These are phyloP conservation scores for Silvanus unidentatus DNA, from an alignment of 2,888 invertebrate genomes.

Conservation along the genomic window DNA sequence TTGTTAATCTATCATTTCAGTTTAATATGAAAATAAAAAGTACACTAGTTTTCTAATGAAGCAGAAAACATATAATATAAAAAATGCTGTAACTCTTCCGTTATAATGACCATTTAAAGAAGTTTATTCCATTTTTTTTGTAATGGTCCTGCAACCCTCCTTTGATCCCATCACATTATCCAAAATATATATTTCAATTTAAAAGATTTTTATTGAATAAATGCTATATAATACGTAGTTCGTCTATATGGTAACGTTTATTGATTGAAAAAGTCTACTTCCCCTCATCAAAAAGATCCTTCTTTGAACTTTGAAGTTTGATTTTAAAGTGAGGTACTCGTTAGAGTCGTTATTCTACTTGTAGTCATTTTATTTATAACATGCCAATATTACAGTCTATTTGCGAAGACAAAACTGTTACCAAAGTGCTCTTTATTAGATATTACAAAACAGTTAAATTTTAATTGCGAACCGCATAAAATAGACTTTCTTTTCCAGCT, in stretches of 20 bases:
- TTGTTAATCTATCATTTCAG: too few species aligned
- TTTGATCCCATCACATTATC: conserved; percentile 1
- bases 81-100: too few species aligned
- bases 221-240: background rate
- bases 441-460: background rate
- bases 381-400: conserved; percentile 29
- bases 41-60: too few species aligned
- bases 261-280: conserved; percentile 40
- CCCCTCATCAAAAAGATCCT: conserved; percentile 30
- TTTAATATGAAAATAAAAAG: too few species aligned
- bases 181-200: background rate
- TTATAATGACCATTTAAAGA: too few species aligned
- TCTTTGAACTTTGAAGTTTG: conserved; percentile 30
- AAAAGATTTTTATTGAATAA: background rate
- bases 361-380: conserved; percentile 8
- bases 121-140: too few species aligned
- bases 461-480: too few species aligned
- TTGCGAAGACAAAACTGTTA: background rate
- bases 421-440: background rate
- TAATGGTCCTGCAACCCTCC: background rate
- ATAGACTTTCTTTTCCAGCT: too few species aligned
- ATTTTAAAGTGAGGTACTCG: conserved; percentile 25
- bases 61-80: too few species aligned
- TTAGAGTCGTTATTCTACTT: conserved; percentile 28
- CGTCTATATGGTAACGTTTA: conserved; percentile 25